Percentiles rank a stretch among this genome's conserved stretches.
phyloP scores from a whole-genome alignment of 1,140 invertebrate species.

The Neodiprion pinetum region DNA sequence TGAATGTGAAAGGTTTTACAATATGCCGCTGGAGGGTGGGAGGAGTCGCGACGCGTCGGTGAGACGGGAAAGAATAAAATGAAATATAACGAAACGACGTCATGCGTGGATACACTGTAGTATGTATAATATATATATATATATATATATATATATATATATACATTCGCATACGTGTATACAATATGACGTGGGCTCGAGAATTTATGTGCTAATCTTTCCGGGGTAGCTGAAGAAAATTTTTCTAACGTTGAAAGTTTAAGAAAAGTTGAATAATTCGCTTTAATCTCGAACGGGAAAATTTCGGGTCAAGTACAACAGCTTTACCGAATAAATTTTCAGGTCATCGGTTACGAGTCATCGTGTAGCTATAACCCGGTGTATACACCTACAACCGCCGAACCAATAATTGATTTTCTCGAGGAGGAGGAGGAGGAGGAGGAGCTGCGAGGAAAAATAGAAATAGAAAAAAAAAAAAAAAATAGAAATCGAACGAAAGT shows the following conservation, averaged over 20 bases:
- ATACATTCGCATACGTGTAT: too few relatives aligned
- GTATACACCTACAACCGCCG: not conserved
- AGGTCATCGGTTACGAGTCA: too few relatives aligned
- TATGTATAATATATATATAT: too few relatives aligned
- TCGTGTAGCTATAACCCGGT: too few relatives aligned
- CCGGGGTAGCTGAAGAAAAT: not conserved
- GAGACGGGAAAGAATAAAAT: conserved; percentile 1
- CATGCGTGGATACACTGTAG: not conserved
- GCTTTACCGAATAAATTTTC: too few relatives aligned
- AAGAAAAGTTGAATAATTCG: not conserved
- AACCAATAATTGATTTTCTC: conserved; percentile 1
- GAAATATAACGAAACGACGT: not conserved
- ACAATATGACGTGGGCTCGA: not conserved
- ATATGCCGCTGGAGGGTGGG: not conserved
- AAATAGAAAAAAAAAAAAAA: not conserved
- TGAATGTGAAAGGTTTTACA: conserved; percentile 2
- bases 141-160: too few relatives aligned
- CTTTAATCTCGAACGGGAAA: not conserved
- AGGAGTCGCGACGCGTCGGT: not conserved
- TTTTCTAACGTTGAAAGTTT: not conserved
- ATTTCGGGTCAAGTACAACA: not conserved
- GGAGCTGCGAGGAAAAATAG: too few relatives aligned
- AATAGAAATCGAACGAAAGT: not conserved
- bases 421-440: too few relatives aligned
- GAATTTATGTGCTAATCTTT: not conserved